Evolutionary conservation across 2,888 invertebrate species (phyloP), one percentile per base, ranked within the genome.

Genomic region (Pegoplata infirma): DNA sequence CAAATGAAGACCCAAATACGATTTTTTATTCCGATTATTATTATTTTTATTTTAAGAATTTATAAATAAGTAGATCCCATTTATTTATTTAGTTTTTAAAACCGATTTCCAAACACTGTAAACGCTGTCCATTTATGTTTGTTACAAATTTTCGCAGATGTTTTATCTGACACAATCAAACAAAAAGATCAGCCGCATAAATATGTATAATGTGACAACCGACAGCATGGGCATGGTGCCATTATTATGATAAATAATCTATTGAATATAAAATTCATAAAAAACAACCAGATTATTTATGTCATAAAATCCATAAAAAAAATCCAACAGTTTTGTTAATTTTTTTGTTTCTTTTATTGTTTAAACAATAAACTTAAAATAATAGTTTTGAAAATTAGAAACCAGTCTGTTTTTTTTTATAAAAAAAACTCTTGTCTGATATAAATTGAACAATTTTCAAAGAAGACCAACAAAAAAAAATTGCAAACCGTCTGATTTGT

Each of bases 111-210:
- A 3, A 21, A 21, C 17, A 49, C 21, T 36, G 36, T 36, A 21
- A 49, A 19, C 17, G n/a, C 17, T 21, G 12, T 10, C 19, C 3
- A 6, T 2, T 12, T 1, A 7, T 21, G 21, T 21, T 10, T 21
- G 3, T 1, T 10, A 49, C 6, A 36, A 4, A 28, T 32, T 67
- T 56, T 53, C 19, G 19, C 21, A 16, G 3, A 16, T 36, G 17
- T 44, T 51, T 69, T 44, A 59, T 59, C 59, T 59, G 51, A 44
- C 58, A 49, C 23, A 58, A 68, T 59, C 51, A 25, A 25, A 40
- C 51, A 51, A 44, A 59, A 51, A 47, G 49, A 51, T 69, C 44
- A 51, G 28, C 49, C 25, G 25, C 6, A 5, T 5, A 68, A 49
- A 44, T 46, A 53, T 59, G 51, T 40, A 32, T 28, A 51, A 69